Evolutionary conservation across 2,113 vertebrate species (phyloP), one percentile per base, ranked within the genome.

Genomic region (Orthonyx spaldingii): DNA sequence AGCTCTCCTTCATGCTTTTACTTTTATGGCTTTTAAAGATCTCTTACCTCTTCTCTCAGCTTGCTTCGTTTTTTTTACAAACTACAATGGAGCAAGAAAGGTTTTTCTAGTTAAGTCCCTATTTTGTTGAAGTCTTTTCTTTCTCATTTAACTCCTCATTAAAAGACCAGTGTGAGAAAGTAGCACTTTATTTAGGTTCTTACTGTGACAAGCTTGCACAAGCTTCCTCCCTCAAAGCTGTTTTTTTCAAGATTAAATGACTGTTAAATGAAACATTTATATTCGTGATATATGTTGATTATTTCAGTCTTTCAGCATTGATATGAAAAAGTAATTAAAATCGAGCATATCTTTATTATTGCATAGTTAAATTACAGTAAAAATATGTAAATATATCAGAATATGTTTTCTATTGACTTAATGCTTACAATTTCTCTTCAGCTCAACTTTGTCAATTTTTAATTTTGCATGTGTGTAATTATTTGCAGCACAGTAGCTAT

Each of bases 1-100:
- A 80, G 90, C 72, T 97, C 97, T 97, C 96, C 87, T 97, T 98
- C 89, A 97, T 97, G 96, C 95, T 97, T 98, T 96, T 85, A 94
- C 90, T 96, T 96, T 97, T 98, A 97, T 97, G 80, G 90, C 90
- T 95, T 96, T 87, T 82, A 93, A 90, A 96, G 72, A 83, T 94
- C 90, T 96, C 79, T 94, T 93, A 87, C 89, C 74, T 77, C 44
- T 94, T 49, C 44, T 84, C 63, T 72, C 41, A 94, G 70, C 64
- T 89, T 76, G 60, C 56, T 87, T 71, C 69, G 16, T 35, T n/a
- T 57, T n/a, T 87, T 94, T 75, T 81, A 42, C 49, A 90, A 89
- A 94, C 87, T 75, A 75, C 37, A 77, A 4, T 55, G 50, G 47
- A 94, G 13, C 7, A 90, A 78, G 83, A 89, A 82, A 91, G 27